These are phyloP conservation scores for Pipistrellus pipistrellus DNA, from an alignment of 2,797 vertebrate species.

Conservation along the genomic window DNA sequence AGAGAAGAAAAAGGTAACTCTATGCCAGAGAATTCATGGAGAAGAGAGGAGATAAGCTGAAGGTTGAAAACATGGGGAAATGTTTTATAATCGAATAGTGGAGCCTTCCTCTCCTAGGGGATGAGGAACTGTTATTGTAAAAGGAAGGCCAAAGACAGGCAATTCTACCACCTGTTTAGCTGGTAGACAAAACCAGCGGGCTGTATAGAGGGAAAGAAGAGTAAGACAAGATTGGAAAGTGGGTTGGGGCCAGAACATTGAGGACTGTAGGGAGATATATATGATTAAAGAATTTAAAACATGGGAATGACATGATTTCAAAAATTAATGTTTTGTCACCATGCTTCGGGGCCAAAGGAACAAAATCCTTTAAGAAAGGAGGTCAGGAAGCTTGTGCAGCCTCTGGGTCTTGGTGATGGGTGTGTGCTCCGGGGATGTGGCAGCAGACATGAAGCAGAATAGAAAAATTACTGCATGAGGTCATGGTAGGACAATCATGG, in stretches of 20 bases:
- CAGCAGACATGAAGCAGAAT: background rate
- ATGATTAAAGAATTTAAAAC: constrained; percentile 38
- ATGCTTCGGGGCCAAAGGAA: background rate
- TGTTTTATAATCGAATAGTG: background rate
- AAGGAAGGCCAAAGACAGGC: background rate
- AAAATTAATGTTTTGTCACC: constrained; percentile 50
- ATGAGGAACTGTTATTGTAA: background rate
- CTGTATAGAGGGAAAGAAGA: background rate
- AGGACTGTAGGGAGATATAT: background rate
- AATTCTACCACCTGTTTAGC: background rate
- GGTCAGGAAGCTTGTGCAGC: background rate
- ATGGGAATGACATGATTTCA: background rate
- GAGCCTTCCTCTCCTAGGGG: background rate
- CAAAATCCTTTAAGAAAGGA: constrained; percentile 3
- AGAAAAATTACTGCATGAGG: constrained; percentile 16
- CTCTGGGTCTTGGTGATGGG: background rate
- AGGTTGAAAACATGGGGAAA: background rate
- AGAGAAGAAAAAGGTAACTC: background rate
- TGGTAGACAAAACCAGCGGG: background rate
- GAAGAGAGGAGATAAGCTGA: background rate
- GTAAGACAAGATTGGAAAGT: background rate
- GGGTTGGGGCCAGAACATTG: background rate
- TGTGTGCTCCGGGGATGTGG: background rate
- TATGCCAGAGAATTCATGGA: background rate
- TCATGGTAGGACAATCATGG: background rate